Percentiles rank a stretch among this genome's conserved stretches.
Evolutionary conservation across 2,113 vertebrate genomes (phyloP).

Genomic region (Prinia subflava): DNA sequence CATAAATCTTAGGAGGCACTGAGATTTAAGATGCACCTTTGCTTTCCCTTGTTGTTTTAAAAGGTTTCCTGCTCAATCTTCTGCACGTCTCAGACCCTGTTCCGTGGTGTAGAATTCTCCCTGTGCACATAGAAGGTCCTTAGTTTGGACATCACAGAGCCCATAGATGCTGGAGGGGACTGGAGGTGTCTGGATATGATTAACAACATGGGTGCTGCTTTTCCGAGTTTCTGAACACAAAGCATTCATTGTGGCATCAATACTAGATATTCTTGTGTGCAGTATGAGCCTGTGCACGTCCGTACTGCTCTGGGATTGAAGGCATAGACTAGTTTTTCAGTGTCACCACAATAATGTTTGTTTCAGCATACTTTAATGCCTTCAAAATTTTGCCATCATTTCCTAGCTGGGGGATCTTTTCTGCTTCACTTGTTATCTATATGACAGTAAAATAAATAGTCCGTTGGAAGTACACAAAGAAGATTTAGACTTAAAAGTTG

Average conservation of each 20-base stretch:
- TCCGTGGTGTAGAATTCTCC: background rate
- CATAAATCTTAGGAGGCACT: background rate
- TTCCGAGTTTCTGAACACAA: background rate
- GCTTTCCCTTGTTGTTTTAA: background rate
- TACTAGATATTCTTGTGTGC: background rate
- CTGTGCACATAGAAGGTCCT: background rate
- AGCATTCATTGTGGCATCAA: background rate
- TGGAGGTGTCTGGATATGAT: background rate
- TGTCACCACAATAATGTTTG: background rate
- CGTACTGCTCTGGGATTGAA: background rate
- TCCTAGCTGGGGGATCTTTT: background rate
- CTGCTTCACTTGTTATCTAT: background rate
- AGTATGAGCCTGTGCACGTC: background rate
- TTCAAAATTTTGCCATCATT: background rate
- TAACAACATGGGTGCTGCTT: background rate
- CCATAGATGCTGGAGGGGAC: background rate
- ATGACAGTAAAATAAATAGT: constrained; percentile 1
- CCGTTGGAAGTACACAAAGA: background rate
- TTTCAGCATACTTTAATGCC: background rate
- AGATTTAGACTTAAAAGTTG: background rate
- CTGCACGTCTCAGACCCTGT: background rate
- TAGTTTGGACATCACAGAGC: background rate
- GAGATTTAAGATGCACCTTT: background rate
- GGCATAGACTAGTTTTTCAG: background rate
- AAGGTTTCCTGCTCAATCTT: background rate